phyloP scores from a whole-genome alignment of 2,888 invertebrate species.

The Tenthredo livida region DNA sequence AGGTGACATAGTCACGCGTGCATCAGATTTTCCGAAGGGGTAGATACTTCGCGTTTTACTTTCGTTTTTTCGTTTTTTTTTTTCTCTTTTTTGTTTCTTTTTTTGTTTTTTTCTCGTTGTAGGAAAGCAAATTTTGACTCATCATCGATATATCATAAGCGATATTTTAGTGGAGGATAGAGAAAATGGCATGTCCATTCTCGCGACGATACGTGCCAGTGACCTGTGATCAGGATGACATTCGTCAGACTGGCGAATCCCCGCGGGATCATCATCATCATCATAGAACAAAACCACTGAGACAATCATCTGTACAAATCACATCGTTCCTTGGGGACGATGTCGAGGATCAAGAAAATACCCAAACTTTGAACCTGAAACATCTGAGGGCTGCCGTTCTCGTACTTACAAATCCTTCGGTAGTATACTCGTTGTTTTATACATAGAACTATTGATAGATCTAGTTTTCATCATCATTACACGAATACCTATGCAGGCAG shows the following conservation, averaged over 20 bases:
- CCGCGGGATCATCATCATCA: conserved; percentile 49
- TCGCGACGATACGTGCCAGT: conserved; percentile 64
- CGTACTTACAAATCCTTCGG: conserved; percentile 90
- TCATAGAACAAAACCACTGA: conserved; percentile 74
- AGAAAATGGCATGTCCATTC: conserved; percentile 75
- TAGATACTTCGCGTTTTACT: neutral
- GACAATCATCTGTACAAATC: conserved; percentile 85
- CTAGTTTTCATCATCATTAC: too few species aligned
- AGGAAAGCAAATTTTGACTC: neutral
- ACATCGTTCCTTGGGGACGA: conserved; percentile 80
- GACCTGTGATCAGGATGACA: conserved; percentile 60
- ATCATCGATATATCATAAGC: neutral
- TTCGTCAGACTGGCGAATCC: conserved; percentile 54
- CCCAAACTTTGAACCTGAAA: conserved; percentile 86
- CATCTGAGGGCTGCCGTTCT: conserved; percentile 90
- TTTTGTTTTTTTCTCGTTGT: too few species aligned
- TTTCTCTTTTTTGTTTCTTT: too few species aligned
- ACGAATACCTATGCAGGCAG: too few species aligned
- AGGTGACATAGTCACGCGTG: neutral
- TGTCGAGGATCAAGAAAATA: conserved; percentile 81
- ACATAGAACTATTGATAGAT: too few species aligned
- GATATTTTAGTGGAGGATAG: too few species aligned
- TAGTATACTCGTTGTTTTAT: conserved; percentile 77
- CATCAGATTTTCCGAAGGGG: neutral
- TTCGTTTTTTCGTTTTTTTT: too few species aligned